These are phyloP conservation scores for Orthosia cruda DNA, from an alignment of 2,888 invertebrate genomes.

Conservation along the genomic window DNA sequence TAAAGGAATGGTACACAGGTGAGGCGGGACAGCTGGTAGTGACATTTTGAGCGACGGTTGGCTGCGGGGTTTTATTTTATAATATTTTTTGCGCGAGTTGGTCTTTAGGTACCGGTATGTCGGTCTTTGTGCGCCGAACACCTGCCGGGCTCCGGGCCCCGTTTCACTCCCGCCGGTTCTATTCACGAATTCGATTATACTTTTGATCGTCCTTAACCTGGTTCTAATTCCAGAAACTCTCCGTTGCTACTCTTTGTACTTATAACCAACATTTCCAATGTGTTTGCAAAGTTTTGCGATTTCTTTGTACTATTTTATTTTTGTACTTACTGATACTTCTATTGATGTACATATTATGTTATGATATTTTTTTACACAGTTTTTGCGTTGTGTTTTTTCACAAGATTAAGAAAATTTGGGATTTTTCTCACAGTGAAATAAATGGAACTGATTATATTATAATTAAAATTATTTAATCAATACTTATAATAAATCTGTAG, in stretches of 20 bases:
- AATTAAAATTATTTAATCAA: no score
- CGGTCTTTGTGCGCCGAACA: slow-evolving; percentile 84
- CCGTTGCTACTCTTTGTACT: slow-evolving; percentile 50
- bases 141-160: slow-evolving; percentile 81
- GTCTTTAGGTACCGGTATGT: slow-evolving; percentile 72
- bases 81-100: slow-evolving; percentile 80
- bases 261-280: slow-evolving; percentile 15
- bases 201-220: slow-evolving; percentile 74
- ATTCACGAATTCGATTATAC: slow-evolving; percentile 72
- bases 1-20: slow-evolving; percentile 78
- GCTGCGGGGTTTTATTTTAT: slow-evolving; percentile 77
- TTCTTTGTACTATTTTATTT: slow-evolving; percentile 10
- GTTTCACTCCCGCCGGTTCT: slow-evolving; percentile 75
- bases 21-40: slow-evolving; percentile 85
- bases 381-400: background rate
- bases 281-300: background rate
- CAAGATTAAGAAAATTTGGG: background rate
- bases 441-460: background rate
- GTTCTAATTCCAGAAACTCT: slow-evolving; percentile 64
- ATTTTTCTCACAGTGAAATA: background rate
- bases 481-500: no score
- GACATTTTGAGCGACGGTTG: slow-evolving; percentile 83
- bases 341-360: slow-evolving; percentile 1
- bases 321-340: background rate
- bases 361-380: background rate